Percentiles rank a stretch among this genome's conserved stretches.
Conservation (phyloP, 2,888 invertebrate species). For the Campoplex capitator region DNA sequence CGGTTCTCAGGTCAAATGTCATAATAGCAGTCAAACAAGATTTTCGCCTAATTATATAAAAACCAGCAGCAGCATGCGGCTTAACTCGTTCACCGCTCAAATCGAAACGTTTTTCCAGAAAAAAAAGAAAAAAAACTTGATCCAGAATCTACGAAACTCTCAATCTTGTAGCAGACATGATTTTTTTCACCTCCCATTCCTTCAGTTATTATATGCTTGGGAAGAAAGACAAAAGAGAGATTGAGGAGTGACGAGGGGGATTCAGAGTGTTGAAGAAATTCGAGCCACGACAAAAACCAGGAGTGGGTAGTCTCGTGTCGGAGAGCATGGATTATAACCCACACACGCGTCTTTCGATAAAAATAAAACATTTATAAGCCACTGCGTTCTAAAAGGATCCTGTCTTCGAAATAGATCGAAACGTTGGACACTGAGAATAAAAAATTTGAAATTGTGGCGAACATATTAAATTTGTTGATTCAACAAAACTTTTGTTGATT, state of each 20-base stretch:
- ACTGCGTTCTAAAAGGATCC: background rate
- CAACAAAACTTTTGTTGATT: too few relatives aligned
- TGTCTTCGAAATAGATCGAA: background rate
- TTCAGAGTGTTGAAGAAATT: slow-evolving; percentile 15
- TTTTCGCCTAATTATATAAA: slow-evolving; percentile 78
- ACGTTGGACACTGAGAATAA: too few relatives aligned
- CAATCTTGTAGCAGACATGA: background rate
- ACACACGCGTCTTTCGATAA: slow-evolving; percentile 20
- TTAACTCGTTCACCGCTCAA: background rate
- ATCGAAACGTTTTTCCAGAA: background rate
- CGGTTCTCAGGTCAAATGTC: slow-evolving; percentile 65
- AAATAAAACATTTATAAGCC: background rate
- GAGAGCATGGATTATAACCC: slow-evolving; percentile 33
- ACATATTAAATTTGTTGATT: too few relatives aligned
- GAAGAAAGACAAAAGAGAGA: background rate
- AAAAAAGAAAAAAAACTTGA: background rate
- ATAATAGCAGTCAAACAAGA: slow-evolving; percentile 72
- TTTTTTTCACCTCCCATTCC: background rate
- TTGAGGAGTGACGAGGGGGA: background rate
- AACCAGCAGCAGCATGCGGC: slow-evolving; percentile 32
- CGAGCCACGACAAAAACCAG: background rate
- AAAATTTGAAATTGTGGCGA: background rate
- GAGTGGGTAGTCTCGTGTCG: slow-evolving; percentile 28
- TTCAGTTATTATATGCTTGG: background rate
- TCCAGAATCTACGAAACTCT: background rate